A percentile compares a stretch with the other conserved stretches of the same genome.
These are phyloP conservation scores for Astur gentilis DNA, from an alignment of 2,113 vertebrate species.

Conservation along the genomic window DNA sequence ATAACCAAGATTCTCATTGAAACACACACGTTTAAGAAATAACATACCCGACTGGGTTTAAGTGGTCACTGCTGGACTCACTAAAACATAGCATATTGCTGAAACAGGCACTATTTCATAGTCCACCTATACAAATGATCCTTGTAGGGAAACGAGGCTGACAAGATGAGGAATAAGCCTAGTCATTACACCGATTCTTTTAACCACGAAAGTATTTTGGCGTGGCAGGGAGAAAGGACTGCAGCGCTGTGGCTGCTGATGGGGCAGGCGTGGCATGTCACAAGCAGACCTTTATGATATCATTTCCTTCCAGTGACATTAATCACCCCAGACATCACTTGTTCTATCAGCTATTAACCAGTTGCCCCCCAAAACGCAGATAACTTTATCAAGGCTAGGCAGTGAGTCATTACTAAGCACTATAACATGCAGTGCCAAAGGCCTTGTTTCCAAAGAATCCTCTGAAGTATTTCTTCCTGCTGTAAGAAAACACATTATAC, in stretches of 20 bases:
- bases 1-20: not conserved
- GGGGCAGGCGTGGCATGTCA: not conserved
- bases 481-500: not conserved
- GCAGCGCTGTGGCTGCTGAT: not conserved
- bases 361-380: not conserved
- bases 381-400: slow-evolving; percentile 39
- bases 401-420: slow-evolving; percentile 14
- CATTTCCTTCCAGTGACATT: slow-evolving; percentile 20
- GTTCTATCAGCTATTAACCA: slow-evolving; percentile 49
- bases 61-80: not conserved
- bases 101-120: not conserved
- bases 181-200: not conserved
- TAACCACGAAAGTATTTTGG: not conserved
- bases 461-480: not conserved
- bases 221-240: not conserved
- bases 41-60: not conserved
- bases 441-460: not conserved
- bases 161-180: not conserved
- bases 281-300: slow-evolving; percentile 6
- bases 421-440: not conserved
- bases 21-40: not conserved
- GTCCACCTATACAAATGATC: not conserved
- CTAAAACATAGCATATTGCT: not conserved
- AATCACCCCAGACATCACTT: slow-evolving; percentile 19
- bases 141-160: not conserved